Evolutionary conservation across 2,797 vertebrate species (phyloP).

Genomic region (Halcyon leucocephala): DNA sequence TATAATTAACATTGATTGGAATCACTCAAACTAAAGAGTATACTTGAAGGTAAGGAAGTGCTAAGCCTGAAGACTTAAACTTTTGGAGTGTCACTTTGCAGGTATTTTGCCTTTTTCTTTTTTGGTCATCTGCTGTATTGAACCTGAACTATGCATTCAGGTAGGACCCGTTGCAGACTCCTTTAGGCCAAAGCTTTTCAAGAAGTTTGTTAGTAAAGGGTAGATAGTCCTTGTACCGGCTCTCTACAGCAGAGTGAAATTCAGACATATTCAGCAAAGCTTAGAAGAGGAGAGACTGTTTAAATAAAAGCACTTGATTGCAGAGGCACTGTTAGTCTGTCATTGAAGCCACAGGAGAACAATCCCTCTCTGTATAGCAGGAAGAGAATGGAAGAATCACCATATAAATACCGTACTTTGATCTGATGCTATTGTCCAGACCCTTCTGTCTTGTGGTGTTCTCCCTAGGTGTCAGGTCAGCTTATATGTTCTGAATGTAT

Average conservation of each 20-base stretch:
- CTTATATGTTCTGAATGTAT: not conserved
- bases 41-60: not conserved
- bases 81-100: not conserved
- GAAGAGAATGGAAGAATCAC: constrained; percentile 30
- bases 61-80: not conserved
- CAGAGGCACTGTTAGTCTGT: not conserved
- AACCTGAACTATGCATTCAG: not conserved
- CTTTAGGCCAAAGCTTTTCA: not conserved
- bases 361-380: not conserved
- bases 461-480: not conserved
- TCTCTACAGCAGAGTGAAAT: not conserved
- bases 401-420: not conserved
- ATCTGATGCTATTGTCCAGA: not conserved
- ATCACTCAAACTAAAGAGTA: not conserved
- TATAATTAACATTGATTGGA: not conserved
- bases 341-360: not conserved
- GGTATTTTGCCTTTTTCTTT: not conserved
- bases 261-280: not conserved
- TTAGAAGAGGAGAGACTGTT: not conserved
- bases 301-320: constrained; percentile 54
- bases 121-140: not conserved
- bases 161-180: not conserved
- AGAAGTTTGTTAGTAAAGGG: not conserved
- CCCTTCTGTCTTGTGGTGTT: not conserved
- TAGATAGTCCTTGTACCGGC: not conserved